Evolutionary conservation across 2,113 vertebrate genomes (phyloP).

Genomic region (Eidolon helvum): DNA sequence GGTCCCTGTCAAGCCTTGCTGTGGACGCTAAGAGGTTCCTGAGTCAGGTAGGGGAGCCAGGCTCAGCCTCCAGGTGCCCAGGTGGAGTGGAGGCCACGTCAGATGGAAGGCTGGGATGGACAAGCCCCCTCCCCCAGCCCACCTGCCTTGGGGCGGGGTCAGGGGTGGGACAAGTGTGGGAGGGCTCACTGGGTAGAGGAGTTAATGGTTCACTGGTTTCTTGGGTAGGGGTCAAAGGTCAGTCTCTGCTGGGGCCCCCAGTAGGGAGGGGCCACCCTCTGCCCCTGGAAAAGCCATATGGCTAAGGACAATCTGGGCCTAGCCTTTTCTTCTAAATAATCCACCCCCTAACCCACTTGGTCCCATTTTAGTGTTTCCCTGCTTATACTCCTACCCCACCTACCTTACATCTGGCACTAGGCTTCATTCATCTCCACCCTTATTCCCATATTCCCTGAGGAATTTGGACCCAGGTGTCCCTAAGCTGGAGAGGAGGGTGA

Average conservation of each 20-base stretch:
- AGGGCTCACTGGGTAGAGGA: slow-evolving; percentile 48
- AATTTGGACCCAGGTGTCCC: background rate
- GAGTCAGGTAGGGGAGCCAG: background rate
- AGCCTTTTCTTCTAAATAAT: slow-evolving; percentile 11
- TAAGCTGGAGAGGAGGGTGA: background rate
- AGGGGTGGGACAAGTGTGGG: slow-evolving; percentile 43
- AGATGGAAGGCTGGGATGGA: slow-evolving; percentile 11
- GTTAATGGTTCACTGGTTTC: slow-evolving; percentile 78
- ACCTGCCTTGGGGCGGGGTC: slow-evolving; percentile 53
- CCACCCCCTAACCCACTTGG: background rate
- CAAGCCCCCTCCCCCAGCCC: background rate
- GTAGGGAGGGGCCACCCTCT: slow-evolving; percentile 59
- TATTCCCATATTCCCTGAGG: background rate
- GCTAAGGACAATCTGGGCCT: slow-evolving; percentile 1
- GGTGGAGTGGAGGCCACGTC: slow-evolving; percentile 57
- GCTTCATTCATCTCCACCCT: slow-evolving; percentile 11
- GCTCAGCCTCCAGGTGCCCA: background rate
- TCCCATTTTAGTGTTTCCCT: background rate
- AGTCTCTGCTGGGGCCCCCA: slow-evolving; percentile 1
- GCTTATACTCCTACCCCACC: background rate
- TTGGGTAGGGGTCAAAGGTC: slow-evolving; percentile 69
- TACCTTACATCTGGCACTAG: background rate
- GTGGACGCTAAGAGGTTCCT: background rate
- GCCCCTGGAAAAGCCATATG: slow-evolving; percentile 59
- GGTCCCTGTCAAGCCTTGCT: background rate